A percentile compares a stretch with the other conserved stretches of the same genome.
Conservation (phyloP, 2,888 invertebrate genomes). For the Drosophila neoperkinsi region DNA sequence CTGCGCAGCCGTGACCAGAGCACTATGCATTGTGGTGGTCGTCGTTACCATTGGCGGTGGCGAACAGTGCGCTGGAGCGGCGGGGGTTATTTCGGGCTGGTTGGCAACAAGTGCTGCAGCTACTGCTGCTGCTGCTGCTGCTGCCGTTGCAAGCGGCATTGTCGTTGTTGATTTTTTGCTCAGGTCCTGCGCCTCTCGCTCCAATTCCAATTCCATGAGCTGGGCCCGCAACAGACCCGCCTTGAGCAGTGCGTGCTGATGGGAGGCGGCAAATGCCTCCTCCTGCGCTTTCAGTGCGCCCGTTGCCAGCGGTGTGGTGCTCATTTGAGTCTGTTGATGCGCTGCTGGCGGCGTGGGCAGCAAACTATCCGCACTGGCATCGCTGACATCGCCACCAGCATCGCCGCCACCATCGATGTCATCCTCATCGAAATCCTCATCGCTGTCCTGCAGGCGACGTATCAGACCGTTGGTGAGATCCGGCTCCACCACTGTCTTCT, state of each 20-base stretch:
- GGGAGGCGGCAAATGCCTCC: constrained; percentile 59
- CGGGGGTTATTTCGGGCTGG: constrained; percentile 16
- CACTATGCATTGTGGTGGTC: constrained; percentile 57
- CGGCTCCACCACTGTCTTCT: constrained; percentile 84
- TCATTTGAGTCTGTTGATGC: constrained; percentile 67
- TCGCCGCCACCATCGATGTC: constrained; percentile 80
- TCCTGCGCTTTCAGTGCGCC: constrained; percentile 65
- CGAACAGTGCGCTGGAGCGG: constrained; percentile 53
- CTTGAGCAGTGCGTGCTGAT: constrained; percentile 67
- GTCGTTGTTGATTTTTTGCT: constrained; percentile 74
- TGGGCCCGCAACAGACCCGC: constrained; percentile 66
- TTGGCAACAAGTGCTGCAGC: neutral
- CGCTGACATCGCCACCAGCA: constrained; percentile 56
- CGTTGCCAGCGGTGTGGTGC: constrained; percentile 71
- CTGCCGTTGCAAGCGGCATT: constrained; percentile 12
- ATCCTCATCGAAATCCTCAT: constrained; percentile 84
- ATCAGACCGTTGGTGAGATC: constrained; percentile 84
- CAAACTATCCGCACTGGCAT: constrained; percentile 54
- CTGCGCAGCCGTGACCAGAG: constrained; percentile 46
- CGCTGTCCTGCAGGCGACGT: constrained; percentile 83
- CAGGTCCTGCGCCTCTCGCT: constrained; percentile 80
- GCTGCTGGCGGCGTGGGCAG: constrained; percentile 72
- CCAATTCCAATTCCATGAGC: constrained; percentile 71
- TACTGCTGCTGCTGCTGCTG: constrained; percentile 1
- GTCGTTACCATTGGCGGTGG: constrained; percentile 65